phyloP scores from a whole-genome alignment of 2,888 invertebrate species.

The Volucella inanis region DNA sequence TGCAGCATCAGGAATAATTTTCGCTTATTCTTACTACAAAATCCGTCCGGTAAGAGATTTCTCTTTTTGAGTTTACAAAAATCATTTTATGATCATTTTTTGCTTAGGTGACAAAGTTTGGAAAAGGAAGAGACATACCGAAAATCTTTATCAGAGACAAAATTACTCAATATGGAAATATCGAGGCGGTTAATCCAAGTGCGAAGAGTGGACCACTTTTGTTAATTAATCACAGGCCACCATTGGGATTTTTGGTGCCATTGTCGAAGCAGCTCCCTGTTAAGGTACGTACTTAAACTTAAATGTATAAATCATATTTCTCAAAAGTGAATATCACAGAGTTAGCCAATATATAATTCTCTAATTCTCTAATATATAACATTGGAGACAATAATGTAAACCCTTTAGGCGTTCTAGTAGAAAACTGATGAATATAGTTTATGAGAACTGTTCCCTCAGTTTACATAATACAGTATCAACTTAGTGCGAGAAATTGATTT shows the following conservation, averaged over 20 bases:
- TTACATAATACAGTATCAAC: too few species aligned
- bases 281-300: constrained; percentile 29
- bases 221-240: constrained; percentile 61
- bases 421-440: too few species aligned
- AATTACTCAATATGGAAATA: constrained; percentile 57
- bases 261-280: constrained; percentile 43
- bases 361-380: not conserved
- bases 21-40: constrained; percentile 61
- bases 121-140: constrained; percentile 62
- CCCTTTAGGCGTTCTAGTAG: too few species aligned
- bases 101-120: constrained; percentile 61
- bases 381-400: too few species aligned
- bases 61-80: not conserved
- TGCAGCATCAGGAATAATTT: constrained; percentile 59
- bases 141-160: constrained; percentile 56
- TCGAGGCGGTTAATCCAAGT: constrained; percentile 56
- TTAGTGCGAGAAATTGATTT: too few species aligned
- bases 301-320: not conserved
- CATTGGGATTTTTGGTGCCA: constrained; percentile 53
- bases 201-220: constrained; percentile 61
- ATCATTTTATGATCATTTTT: not conserved
- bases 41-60: constrained; percentile 57
- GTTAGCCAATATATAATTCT: too few species aligned
- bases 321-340: too few species aligned
- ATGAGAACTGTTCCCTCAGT: too few species aligned